Base-by-base conservation (phyloP, 2,797 vertebrate genomes). In the Hoplostethus mediterraneus region DNA sequence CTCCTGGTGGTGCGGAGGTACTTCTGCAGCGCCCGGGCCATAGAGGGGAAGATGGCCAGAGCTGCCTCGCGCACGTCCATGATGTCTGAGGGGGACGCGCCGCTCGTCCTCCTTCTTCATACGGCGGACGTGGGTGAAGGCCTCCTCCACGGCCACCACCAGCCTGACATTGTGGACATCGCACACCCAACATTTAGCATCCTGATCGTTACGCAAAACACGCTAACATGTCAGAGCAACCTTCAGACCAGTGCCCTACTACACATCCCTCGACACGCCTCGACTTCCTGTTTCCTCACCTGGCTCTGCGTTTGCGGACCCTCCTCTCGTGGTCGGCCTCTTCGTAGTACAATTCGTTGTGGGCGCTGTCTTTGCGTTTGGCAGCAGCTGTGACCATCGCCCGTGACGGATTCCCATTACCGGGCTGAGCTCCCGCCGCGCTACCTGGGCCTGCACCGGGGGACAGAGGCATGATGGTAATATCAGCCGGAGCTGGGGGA, bases 321-420 rank as follows among this genome's bases (percentile, higher is more conserved):
- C 97, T 93, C 56, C 98, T 95, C 31, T 99, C 97, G 0, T 98
- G 96, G 71, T 99, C 98, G 0, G 97, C 96, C 91, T 99, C 98
- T 73, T 99, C 98, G 0, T 99, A 98, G 90, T 99, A 99, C 64
- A 99, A 84, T 89, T 99, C 97, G 0, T 96, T 99, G 93, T 99
- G 98, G 28, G 96, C 95, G 3, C 94, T 95, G 90, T 99, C 98
- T 86, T 96, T 95, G 81, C 95, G 95, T n/a, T 97, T 95, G 6
- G 95, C 93, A 0, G 97, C 96, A 0, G 97, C 96, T 0, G 97
- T 93, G 0, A 96, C 97, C 95, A 96, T 96, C 38, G 96, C 93
- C 59, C 96, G 95, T 65, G 97, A 97, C 93, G 97, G 97, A 71
- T 95, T 96, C 0, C 95, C 92, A 0, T 96, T 92, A 74, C 79